Evolutionary conservation across 2,113 vertebrate species (phyloP).

Genomic region (Misgurnus anguillicaudatus): DNA sequence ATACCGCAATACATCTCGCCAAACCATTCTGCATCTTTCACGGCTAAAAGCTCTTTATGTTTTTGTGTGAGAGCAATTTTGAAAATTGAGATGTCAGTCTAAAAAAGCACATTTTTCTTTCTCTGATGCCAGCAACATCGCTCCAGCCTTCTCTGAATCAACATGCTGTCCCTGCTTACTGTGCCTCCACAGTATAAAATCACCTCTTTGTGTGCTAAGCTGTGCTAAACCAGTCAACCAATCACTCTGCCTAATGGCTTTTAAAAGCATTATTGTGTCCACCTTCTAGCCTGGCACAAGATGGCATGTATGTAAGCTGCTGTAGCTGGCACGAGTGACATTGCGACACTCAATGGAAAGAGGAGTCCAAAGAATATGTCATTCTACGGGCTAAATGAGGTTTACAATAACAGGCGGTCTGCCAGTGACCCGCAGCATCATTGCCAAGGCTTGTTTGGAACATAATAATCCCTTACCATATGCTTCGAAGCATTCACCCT

Average conservation of each 20-base stretch:
- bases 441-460: slow-evolving; percentile 33
- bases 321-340: slow-evolving; percentile 35
- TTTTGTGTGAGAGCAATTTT: not conserved
- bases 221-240: slow-evolving; percentile 11
- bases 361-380: slow-evolving; percentile 52
- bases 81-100: slow-evolving; percentile 17
- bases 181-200: slow-evolving; percentile 1
- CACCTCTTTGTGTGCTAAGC: slow-evolving; percentile 29
- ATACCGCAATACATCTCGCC: not conserved
- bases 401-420: slow-evolving; percentile 36
- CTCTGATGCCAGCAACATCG: slow-evolving; percentile 1
- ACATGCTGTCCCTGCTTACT: not conserved
- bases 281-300: slow-evolving; percentile 36
- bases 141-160: slow-evolving; percentile 24
- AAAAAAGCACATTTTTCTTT: not conserved
- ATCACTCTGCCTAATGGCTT: slow-evolving; percentile 19
- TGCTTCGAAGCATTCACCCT: slow-evolving; percentile 33
- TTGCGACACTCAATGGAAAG: slow-evolving; percentile 47
- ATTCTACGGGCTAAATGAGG: slow-evolving; percentile 48
- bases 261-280: slow-evolving; percentile 37
- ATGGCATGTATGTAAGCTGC: slow-evolving; percentile 18
- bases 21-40: not conserved
- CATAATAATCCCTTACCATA: slow-evolving; percentile 53
- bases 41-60: not conserved
- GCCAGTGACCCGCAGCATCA: slow-evolving; percentile 16